Evolutionary conservation across 2,113 vertebrate genomes (phyloP), one percentile per base, ranked within the genome.

Genomic region (Aviceda subcristata): DNA sequence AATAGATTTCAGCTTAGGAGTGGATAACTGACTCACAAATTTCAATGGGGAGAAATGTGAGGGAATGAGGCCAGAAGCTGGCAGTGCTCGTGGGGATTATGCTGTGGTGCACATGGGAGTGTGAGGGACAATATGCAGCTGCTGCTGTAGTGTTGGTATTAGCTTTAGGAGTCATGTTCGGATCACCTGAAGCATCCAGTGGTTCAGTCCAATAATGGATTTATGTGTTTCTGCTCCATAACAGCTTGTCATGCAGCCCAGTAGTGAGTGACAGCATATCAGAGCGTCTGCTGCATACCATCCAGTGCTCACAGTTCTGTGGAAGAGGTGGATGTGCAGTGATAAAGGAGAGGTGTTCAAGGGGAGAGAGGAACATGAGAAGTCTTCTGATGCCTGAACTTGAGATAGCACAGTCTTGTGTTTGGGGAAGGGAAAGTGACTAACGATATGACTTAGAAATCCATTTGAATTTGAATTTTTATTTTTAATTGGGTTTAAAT

Each of bases 171-270:
- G 62, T 69, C 80, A 27, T 0, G 4, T 87, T 92, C 62, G 69
- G 16, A 50, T 88, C 0, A 20, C 84, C 73, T 72, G 85, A 73
- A 69, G 90, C 14, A 1, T 67, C 85, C 51, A 64, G 41, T 66
- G 41, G 29, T 94, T 89, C 77, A 57, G 45, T 79, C 92, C 92
- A 66, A 22, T 71, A 59, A 73, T 18, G 69, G 91, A 53, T 96
- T 88, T 76, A 38, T 45, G 73, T 59, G 74, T 57, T 93, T 92
- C 57, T 94, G 71, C 67, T 91, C 88, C 59, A 36, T 90, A 81
- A 85, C 84, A 91, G 59, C 92, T 90, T 90, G 93, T 94, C 89
- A 74, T 64, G 38, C 71, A 83, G 87, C 32, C 45, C 87, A 55
- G 62, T 45, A 79, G 85, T 63, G 84, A 78, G 83, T 88, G 94